Conservation (phyloP, 92 coral and sea anemone species). For the Palythoa caribaeorum region DNA sequence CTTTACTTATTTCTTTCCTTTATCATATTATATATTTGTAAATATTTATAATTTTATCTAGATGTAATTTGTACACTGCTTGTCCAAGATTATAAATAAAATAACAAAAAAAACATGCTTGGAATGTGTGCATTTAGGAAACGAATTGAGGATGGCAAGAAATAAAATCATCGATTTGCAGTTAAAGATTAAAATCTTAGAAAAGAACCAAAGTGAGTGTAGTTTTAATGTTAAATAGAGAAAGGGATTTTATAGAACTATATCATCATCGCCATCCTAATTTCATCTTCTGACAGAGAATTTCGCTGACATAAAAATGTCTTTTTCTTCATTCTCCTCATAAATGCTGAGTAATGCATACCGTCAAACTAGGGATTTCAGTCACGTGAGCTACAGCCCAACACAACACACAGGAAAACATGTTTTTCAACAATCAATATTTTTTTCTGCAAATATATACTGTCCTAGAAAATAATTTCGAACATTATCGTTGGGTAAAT, state of each 20-base stretch:
- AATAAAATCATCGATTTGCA: conserved; percentile 5
- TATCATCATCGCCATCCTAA: background rate
- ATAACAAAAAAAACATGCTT: background rate
- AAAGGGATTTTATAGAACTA: background rate
- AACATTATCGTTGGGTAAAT: background rate
- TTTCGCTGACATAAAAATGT: background rate
- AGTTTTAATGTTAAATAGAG: background rate
- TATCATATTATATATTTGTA: too few species aligned
- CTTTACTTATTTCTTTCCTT: too few species aligned
- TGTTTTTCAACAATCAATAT: background rate
- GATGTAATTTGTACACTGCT: too few species aligned
- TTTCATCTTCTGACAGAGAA: background rate
- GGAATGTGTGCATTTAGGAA: background rate
- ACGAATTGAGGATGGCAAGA: background rate
- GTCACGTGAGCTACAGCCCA: background rate
- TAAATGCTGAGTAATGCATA: too few species aligned
- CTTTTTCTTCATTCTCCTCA: background rate
- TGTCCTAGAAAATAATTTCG: background rate
- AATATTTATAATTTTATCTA: too few species aligned
- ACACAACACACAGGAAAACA: background rate
- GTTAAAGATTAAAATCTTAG: background rate
- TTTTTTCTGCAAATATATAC: background rate
- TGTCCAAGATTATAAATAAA: too few species aligned
- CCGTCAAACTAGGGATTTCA: too few species aligned
- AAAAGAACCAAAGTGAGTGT: background rate